Base-by-base conservation (phyloP, 2,113 vertebrate species). In the Hemiprocne comata region DNA sequence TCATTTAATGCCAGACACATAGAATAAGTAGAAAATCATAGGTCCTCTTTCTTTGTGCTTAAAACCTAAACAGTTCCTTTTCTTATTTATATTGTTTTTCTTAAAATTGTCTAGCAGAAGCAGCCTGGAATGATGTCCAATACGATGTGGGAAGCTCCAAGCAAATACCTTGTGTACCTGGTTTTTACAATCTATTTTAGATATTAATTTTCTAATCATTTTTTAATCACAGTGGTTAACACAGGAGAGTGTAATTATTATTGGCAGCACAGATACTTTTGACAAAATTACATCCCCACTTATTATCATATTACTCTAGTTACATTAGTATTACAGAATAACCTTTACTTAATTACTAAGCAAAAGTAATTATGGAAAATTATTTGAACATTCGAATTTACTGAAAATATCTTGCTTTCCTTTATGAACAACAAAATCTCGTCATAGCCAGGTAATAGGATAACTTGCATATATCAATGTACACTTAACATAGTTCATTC, bases 261-360 rank as follows among this genome's bases (percentile, higher is more conserved):
- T 61, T 85, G 75, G 44, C 0, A 1, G n/a, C 62, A 88, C 71
- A 90, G 48, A 95, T 72, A 2, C 13, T 92, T 66, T 75, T 76
- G 80, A 89, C 58, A 90, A 91, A 96, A 91, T 87, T 72, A 67
- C 17, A 70, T 61, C 67, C 31, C 26, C 79, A 20, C 31, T 88
- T 83, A 94, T 87, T 94, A 83, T 70, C 67, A 24, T 83, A 92
- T 94, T 90, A 83, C 24, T 46, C 62, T 70, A 85, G 64, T 62
- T 83, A 50, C 13, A 36, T 85, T 85, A 73, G 82, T 79, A 82
- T 65, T 89, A 74, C 46, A 66, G 67, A 92, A 88, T 87, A 94
- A 92, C n/a, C 31, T 93, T 90, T 90, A 79, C 58, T 79, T 73
- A 90, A 46, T 70, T 92, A 51, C 58, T 83, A 93, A 62, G n/a